These are phyloP conservation scores for Nothocercus julius DNA, from an alignment of 2,113 vertebrate genomes.

Conservation along the genomic window DNA sequence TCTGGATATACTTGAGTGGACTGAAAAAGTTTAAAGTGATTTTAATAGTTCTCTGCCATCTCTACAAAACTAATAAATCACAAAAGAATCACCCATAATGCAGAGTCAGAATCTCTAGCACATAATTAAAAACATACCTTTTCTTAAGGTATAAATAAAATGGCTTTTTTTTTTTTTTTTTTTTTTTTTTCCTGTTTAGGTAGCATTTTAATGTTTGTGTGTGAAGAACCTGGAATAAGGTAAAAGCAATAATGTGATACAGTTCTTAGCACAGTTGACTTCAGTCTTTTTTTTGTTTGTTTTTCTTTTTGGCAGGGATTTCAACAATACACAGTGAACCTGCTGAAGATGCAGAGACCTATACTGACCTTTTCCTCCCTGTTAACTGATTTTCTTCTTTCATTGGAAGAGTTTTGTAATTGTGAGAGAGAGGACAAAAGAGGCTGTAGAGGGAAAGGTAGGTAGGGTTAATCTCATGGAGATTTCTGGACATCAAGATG, in stretches of 20 bases:
- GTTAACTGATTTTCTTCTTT: background rate
- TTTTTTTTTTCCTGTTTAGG: background rate
- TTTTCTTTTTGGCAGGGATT: background rate
- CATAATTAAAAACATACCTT: background rate
- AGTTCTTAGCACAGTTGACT: background rate
- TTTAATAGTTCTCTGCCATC: background rate
- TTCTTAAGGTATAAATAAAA: background rate
- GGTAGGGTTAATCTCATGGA: background rate
- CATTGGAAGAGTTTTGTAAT: background rate
- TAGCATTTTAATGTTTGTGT: background rate
- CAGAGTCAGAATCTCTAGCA: background rate
- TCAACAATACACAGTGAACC: background rate
- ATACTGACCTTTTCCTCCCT: background rate
- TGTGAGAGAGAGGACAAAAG: background rate
- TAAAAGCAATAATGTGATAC: background rate
- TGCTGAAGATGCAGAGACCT: background rate
- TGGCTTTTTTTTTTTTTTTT: too few species aligned
- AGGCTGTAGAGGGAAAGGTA: background rate
- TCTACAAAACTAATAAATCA: background rate
- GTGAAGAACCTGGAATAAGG: background rate
- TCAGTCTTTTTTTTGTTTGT: background rate
- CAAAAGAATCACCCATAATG: background rate
- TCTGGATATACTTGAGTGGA: background rate
- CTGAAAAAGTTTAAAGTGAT: background rate
- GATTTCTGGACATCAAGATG: background rate